Conservation (phyloP, 2,888 invertebrate species). For the Dorcus parallelipipedus region DNA sequence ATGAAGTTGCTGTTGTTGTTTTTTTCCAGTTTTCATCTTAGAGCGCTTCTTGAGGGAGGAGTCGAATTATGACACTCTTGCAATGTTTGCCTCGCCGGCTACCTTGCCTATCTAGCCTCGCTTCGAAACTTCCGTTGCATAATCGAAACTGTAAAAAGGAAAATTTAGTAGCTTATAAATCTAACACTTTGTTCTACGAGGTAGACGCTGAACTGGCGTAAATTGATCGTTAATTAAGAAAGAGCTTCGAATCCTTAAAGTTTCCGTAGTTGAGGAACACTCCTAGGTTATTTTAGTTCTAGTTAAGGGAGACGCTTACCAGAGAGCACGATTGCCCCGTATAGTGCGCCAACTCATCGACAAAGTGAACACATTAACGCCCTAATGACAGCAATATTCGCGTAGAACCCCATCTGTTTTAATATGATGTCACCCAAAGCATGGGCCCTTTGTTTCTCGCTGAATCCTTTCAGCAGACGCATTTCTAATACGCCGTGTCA, state of each 20-base stretch:
- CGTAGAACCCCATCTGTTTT: conserved; percentile 18
- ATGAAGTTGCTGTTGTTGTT: too few relatives aligned
- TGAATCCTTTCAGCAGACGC: too few relatives aligned
- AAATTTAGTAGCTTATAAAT: conserved; percentile 17
- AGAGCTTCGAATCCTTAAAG: conserved; percentile 6
- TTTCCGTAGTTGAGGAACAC: conserved; percentile 2
- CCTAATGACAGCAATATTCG: conserved; percentile 23
- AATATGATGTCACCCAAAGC: conserved; percentile 18
- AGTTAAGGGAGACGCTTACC: not conserved
- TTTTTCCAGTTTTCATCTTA: not conserved
- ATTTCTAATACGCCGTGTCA: too few relatives aligned
- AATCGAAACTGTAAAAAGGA: conserved; percentile 18
- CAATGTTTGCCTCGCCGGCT: not conserved
- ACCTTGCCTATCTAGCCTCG: not conserved
- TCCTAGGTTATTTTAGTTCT: not conserved
- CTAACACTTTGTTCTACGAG: conserved; percentile 10
- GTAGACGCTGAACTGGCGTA: not conserved
- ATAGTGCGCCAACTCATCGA: conserved; percentile 15
- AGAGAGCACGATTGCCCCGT: conserved; percentile 1
- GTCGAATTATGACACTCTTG: not conserved
- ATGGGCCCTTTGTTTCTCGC: not conserved
- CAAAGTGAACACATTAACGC: conserved; percentile 22
- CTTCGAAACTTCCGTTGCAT: conserved; percentile 11
- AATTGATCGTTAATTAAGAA: conserved; percentile 17
- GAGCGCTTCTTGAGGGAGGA: not conserved